These are phyloP conservation scores for Calliphora vicina DNA, from an alignment of 1,140 invertebrate species.

Conservation along the genomic window DNA sequence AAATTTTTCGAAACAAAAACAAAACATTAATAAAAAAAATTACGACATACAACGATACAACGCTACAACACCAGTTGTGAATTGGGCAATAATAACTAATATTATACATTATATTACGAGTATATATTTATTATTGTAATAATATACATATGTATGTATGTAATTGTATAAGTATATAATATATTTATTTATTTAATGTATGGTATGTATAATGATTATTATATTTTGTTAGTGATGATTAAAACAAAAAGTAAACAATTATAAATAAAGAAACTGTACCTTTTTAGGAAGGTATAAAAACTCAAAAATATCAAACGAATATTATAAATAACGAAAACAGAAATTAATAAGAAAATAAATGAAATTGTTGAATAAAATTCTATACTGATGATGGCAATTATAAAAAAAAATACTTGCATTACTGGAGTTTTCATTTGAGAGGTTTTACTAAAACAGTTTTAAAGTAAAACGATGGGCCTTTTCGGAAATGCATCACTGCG, in stretches of 20 bases:
- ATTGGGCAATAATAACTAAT: no score
- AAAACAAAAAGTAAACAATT: slow-evolving; percentile 18
- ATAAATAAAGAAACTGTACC: slow-evolving; percentile 10
- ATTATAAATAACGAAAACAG: slow-evolving; percentile 15
- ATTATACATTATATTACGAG: no score
- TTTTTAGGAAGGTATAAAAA: slow-evolving; percentile 30
- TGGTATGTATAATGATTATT: slow-evolving; percentile 29
- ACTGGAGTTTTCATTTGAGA: background rate
- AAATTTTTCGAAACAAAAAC: no score
- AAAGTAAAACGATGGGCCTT: no score
- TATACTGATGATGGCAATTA: slow-evolving; percentile 31
- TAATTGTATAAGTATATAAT: background rate
- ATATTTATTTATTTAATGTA: slow-evolving; percentile 26
- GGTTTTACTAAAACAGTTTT: no score
- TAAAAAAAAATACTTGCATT: background rate
- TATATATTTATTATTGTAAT: background rate
- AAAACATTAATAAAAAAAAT: no score
- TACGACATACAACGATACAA: no score
- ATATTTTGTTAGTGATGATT: slow-evolving; percentile 34
- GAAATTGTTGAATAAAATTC: slow-evolving; percentile 35
- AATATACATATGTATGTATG: background rate
- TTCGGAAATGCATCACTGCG: no score
- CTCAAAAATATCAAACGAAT: slow-evolving; percentile 34
- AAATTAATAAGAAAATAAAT: slow-evolving; percentile 16
- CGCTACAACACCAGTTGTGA: no score